Evolutionary conservation across 2,888 invertebrate species (phyloP).

Genomic region (Acanthacorydalis orientalis): DNA sequence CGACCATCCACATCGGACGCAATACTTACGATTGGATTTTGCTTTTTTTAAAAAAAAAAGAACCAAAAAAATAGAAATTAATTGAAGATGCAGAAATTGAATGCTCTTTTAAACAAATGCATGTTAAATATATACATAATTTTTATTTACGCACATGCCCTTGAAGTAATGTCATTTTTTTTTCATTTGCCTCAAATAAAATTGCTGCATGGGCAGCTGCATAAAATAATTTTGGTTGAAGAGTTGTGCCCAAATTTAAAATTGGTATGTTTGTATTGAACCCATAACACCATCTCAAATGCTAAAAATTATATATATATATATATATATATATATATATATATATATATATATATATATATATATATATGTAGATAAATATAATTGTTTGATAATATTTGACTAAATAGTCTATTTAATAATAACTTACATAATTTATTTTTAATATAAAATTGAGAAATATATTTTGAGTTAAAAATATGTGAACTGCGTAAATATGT

Average conservation of each 20-base stretch:
- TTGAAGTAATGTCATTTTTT: conserved; percentile 41
- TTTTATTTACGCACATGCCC: conserved; percentile 41
- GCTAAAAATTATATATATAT: conserved; percentile 21
- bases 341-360: too few relatives aligned
- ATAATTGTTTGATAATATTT: too few relatives aligned
- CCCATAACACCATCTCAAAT: conserved; percentile 45
- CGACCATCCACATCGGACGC: conserved; percentile 32
- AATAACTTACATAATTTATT: too few relatives aligned
- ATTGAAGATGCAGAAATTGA: too few relatives aligned
- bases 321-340: too few relatives aligned
- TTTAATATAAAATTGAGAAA: too few relatives aligned
- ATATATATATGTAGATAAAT: too few relatives aligned
- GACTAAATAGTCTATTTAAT: too few relatives aligned
- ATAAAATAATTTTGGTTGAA: conserved; percentile 37
- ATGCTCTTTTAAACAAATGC: too few relatives aligned
- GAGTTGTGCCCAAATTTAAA: conserved; percentile 36
- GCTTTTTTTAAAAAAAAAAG: conserved; percentile 22
- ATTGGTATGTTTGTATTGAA: conserved; percentile 39
- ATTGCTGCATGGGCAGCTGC: conserved; percentile 44
- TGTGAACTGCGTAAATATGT: too few relatives aligned
- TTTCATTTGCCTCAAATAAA: conserved; percentile 42
- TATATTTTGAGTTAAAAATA: too few relatives aligned
- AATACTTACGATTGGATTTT: conserved; percentile 31
- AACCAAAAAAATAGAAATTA: too few relatives aligned
- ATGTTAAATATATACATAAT: background rate